Evolutionary conservation across 2,113 vertebrate species (phyloP), one percentile per base, ranked within the genome.

Genomic region (Gopherus flavomarginatus): DNA sequence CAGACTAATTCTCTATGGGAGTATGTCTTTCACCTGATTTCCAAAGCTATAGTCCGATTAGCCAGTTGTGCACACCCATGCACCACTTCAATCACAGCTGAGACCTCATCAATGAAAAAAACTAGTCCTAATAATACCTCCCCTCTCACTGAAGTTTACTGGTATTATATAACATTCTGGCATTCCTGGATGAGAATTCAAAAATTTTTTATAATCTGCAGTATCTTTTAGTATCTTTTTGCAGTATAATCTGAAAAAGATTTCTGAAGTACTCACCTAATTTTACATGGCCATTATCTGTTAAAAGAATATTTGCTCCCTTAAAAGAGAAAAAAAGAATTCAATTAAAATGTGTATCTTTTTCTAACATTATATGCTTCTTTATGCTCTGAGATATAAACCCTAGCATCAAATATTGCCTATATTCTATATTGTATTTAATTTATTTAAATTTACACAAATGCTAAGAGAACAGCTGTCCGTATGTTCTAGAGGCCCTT

Each of bases 231-330:
- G 29, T 92, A n/a, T 88, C 77, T 42, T 54, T 54, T 21, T 54
- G 21, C 53, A 54, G 5, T 52, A 11, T 11, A 80, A 92, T 19
- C 75, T 57, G 52, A 92, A 62, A 79, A 89, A 88, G 90, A 21
- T 17, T 83, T 96, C 57, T 79, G 62, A 91, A 72, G 52, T 93
- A 98, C 98, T 99, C 98, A 99, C 99, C 99, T 97, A 99, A 98
- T 98, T 99, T 99, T 95, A 99, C 98, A 80, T 99, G 99, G 92
- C 99, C 99, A 77, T 99, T 99, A 98, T 99, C 99, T 21, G 99
- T 99, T 98, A 99, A 97, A 72, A 99, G 98, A 98, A 99, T 99
- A 98, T 99, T 99, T 97, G 99, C 99, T 96, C 99, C 99, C 99
- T 99, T 98, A 90, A 98, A 98, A 97, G 91, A 92, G 90, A 95